These are phyloP conservation scores for Goniozus legneri DNA, from an alignment of 1,140 invertebrate species.

Conservation along the genomic window DNA sequence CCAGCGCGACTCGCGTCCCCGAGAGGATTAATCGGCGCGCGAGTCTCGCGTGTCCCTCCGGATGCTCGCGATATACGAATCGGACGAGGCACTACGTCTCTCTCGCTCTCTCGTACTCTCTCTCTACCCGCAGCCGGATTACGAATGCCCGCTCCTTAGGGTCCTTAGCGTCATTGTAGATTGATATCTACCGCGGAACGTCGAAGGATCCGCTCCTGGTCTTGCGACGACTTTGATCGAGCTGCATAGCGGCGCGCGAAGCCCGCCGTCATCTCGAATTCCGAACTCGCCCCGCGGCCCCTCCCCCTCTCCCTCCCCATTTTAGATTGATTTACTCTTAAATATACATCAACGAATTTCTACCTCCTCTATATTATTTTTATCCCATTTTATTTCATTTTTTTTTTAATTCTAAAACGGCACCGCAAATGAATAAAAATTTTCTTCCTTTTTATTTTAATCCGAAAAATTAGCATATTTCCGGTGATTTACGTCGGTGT, in stretches of 20 bases:
- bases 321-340: too few relatives aligned
- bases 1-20: conserved; percentile 36
- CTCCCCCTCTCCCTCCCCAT: background rate
- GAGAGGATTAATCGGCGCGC: conserved; percentile 50
- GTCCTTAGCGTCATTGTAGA: conserved; percentile 48
- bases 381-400: too few relatives aligned
- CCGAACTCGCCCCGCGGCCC: conserved; percentile 6
- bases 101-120: conserved; percentile 10
- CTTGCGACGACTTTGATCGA: conserved; percentile 46
- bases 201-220: conserved; percentile 41
- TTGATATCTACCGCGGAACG: conserved; percentile 42
- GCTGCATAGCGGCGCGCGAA: conserved; percentile 16
- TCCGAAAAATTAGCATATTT: too few relatives aligned
- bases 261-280: conserved; percentile 11
- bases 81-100: conserved; percentile 24
- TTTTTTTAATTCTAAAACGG: too few relatives aligned
- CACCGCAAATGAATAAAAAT: too few relatives aligned
- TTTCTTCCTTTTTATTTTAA: too few relatives aligned
- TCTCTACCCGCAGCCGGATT: conserved; percentile 37
- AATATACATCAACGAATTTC: too few relatives aligned
- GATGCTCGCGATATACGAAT: conserved; percentile 54
- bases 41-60: too few relatives aligned
- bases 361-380: too few relatives aligned
- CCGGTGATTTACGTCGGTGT: too few relatives aligned
- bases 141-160: conserved; percentile 45